Percentiles rank a stretch among this genome's conserved stretches.
These are phyloP conservation scores for Tetramorium parvispinum DNA, from an alignment of 1,140 invertebrate genomes.

Conservation along the genomic window DNA sequence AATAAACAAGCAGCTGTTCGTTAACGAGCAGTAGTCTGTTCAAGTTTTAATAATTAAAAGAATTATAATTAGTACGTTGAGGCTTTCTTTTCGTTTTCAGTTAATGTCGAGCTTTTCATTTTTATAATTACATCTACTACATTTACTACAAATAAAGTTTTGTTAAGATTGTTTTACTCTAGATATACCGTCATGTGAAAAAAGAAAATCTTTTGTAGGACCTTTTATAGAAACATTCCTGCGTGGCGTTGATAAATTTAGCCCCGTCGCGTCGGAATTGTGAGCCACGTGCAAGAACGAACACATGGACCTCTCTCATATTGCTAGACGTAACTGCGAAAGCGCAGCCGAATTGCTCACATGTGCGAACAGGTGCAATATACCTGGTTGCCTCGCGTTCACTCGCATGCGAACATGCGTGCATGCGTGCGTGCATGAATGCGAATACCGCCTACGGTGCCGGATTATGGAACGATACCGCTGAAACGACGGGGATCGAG, in stretches of 20 bases:
- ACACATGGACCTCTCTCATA: not conserved
- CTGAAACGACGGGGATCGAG: conserved; percentile 72
- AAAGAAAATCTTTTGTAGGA: too few species aligned
- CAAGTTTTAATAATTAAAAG: not conserved
- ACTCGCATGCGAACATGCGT: conserved; percentile 13
- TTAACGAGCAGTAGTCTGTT: not conserved
- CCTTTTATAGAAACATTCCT: conserved; percentile 17
- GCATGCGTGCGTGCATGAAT: conserved; percentile 55
- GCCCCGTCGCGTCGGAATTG: not conserved
- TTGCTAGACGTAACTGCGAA: conserved; percentile 41
- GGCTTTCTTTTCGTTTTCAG: not conserved
- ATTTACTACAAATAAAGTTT: not conserved
- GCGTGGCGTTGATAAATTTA: conserved; percentile 44
- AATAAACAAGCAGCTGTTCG: not conserved
- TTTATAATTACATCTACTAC: not conserved
- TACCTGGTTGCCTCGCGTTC: conserved; percentile 48
- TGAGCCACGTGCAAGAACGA: not conserved
- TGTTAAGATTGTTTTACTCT: not conserved
- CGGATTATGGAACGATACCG: conserved; percentile 71
- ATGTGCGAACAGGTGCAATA: conserved; percentile 70
- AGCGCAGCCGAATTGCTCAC: conserved; percentile 58
- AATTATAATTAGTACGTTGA: not conserved
- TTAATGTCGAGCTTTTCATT: not conserved
- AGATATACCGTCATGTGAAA: too few species aligned
- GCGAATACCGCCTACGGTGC: conserved; percentile 74